Conservation (phyloP, 30 jellyfish, hydroid and myxozoan species). For the Sanderia malayensis region DNA sequence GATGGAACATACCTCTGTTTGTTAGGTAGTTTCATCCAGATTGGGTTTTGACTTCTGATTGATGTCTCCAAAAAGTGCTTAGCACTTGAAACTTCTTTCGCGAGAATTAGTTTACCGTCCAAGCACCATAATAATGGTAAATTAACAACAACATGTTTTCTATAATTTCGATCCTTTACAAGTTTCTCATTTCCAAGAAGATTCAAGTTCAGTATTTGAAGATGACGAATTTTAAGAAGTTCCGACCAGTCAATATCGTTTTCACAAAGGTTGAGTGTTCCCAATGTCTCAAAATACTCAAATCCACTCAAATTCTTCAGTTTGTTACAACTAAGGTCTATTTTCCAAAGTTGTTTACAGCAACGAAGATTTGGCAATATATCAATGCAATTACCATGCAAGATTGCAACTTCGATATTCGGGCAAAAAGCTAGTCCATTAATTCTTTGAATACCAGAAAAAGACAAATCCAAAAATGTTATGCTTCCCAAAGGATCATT, state of each 20-base stretch:
- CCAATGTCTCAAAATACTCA: constrained; percentile 33
- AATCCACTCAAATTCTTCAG: constrained; percentile 41
- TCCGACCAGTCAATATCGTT: constrained; percentile 44
- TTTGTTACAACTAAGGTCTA: constrained; percentile 45
- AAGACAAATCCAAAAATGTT: constrained; percentile 49
- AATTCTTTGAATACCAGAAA: constrained; percentile 40
- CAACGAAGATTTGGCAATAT: constrained; percentile 29
- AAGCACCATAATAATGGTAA: constrained; percentile 47
- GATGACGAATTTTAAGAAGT: constrained; percentile 35
- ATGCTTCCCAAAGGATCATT: constrained; percentile 40
- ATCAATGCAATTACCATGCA: constrained; percentile 40
- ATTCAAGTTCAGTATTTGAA: constrained; percentile 21
- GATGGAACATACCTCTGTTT: constrained; percentile 46
- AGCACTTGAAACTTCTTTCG: constrained; percentile 26
- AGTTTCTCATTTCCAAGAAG: constrained; percentile 23
- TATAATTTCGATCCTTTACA: constrained; percentile 27
- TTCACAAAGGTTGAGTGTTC: constrained; percentile 31
- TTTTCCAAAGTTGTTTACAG: constrained; percentile 56
- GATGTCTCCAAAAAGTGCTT: constrained; percentile 18
- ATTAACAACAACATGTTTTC: constrained; percentile 48
- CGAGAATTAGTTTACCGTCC: constrained; percentile 51
- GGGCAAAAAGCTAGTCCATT: constrained; percentile 41
- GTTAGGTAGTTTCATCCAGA: constrained; percentile 34
- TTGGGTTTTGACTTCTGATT: constrained; percentile 42
- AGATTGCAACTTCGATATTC: constrained; percentile 39